Percentiles rank a stretch among this genome's conserved stretches.
These are phyloP conservation scores for Archilochus colubris DNA, from an alignment of 2,113 vertebrate species.

Conservation along the genomic window DNA sequence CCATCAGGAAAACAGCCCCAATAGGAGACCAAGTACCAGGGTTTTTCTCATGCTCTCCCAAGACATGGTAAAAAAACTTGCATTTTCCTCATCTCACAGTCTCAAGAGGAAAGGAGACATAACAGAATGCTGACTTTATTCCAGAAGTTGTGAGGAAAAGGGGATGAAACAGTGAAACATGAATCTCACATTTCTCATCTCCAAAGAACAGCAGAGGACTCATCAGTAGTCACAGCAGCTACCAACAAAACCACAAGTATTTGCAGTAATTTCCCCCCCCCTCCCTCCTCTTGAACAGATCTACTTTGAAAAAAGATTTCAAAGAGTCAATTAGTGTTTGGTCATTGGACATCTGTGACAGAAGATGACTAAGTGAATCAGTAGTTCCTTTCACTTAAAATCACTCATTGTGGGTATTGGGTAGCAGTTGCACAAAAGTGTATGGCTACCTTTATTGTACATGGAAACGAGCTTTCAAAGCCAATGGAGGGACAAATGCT, in stretches of 20 bases:
- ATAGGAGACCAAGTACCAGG: not conserved
- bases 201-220: constrained; percentile 11
- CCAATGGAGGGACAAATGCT: not conserved
- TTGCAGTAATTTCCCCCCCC: not conserved
- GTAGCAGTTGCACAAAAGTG: constrained; percentile 55
- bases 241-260: not conserved
- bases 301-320: constrained; percentile 51
- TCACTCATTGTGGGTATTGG: constrained; percentile 10
- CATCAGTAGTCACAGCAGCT: constrained; percentile 64
- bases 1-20: not conserved
- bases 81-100: not conserved
- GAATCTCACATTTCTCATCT: not conserved
- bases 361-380: constrained; percentile 63
- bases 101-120: not conserved
- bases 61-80: not conserved
- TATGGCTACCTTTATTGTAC: constrained; percentile 29
- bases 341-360: constrained; percentile 52
- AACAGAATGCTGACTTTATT: not conserved
- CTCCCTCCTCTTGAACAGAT: not conserved
- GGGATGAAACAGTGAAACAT: not conserved
- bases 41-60: not conserved
- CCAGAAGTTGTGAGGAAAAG: not conserved
- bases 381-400: constrained; percentile 60
- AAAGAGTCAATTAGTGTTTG: constrained; percentile 27
- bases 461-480: constrained; percentile 37